Evolutionary conservation across 2,797 vertebrate genomes (phyloP).

Genomic region (Eulemur albifrons): DNA sequence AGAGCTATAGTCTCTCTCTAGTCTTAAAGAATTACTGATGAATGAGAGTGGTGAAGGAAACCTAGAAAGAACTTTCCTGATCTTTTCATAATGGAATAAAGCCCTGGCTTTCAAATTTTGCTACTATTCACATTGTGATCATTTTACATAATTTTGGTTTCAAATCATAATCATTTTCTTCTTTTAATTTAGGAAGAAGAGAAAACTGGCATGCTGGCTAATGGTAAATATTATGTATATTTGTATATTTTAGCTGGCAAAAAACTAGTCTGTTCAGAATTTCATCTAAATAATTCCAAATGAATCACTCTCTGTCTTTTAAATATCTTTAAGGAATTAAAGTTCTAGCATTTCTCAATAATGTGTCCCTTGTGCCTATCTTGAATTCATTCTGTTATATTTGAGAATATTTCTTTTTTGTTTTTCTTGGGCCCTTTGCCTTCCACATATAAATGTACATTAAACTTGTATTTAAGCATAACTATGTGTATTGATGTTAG

Average conservation of each 20-base stretch:
- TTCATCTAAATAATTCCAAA: conserved; percentile 26
- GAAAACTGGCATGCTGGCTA: conserved; percentile 84
- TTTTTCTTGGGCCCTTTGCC: neutral
- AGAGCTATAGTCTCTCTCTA: neutral
- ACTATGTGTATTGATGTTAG: neutral
- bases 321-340: conserved; percentile 27
- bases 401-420: conserved; percentile 30
- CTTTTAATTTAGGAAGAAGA: conserved; percentile 80
- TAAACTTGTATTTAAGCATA: neutral
- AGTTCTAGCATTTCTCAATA: neutral
- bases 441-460: neutral
- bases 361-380: neutral
- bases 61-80: neutral
- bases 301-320: neutral
- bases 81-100: neutral
- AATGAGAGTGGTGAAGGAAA: neutral
- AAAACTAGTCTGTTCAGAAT: neutral
- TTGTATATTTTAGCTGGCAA: conserved; percentile 23
- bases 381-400: neutral
- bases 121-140: neutral
- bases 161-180: neutral
- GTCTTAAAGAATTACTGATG: neutral
- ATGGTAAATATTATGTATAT: conserved; percentile 82
- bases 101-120: neutral
- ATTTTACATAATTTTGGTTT: neutral